Conservation (phyloP, 2,113 vertebrate genomes). For the Misgurnus anguillicaudatus region DNA sequence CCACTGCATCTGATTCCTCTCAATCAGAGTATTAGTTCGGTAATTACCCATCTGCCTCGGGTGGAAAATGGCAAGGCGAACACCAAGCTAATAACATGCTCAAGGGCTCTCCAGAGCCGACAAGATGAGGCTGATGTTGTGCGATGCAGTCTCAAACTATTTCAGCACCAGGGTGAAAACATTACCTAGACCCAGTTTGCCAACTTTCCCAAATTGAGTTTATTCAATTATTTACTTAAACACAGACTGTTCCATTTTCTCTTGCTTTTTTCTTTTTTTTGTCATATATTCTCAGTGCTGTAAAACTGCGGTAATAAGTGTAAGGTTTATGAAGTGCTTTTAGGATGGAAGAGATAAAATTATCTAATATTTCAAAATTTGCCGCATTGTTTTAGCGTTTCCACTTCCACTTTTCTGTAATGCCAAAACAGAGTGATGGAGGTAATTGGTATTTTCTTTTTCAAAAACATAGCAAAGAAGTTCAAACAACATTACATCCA, state of each 20-base stretch:
- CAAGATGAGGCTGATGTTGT: slow-evolving; percentile 94
- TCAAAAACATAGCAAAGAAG: background rate
- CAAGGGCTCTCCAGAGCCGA: slow-evolving; percentile 98
- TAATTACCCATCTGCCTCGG: slow-evolving; percentile 99
- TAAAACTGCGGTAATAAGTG: slow-evolving; percentile 36
- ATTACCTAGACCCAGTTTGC: slow-evolving; percentile 71
- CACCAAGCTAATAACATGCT: slow-evolving; percentile 99
- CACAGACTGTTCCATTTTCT: slow-evolving; percentile 50
- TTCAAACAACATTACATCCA: slow-evolving; percentile 10
- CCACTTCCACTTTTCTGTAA: background rate
- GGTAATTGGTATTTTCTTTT: slow-evolving; percentile 14
- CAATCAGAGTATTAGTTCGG: slow-evolving; percentile 99
- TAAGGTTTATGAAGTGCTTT: slow-evolving; percentile 29
- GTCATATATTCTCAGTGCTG: slow-evolving; percentile 12
- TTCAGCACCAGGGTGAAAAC: slow-evolving; percentile 83
- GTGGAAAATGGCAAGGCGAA: slow-evolving; percentile 93
- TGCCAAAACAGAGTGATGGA: slow-evolving; percentile 29
- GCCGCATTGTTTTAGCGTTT: slow-evolving; percentile 13
- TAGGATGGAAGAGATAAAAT: slow-evolving; percentile 25
- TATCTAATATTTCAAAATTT: slow-evolving; percentile 30
- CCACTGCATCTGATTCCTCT: slow-evolving; percentile 99
- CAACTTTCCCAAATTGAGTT: slow-evolving; percentile 62
- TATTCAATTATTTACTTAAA: slow-evolving; percentile 66
- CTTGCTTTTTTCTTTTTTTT: slow-evolving; percentile 24
- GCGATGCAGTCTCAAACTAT: slow-evolving; percentile 86